phyloP scores from a whole-genome alignment of 2,113 vertebrate species.

The Alouatta palliata region DNA sequence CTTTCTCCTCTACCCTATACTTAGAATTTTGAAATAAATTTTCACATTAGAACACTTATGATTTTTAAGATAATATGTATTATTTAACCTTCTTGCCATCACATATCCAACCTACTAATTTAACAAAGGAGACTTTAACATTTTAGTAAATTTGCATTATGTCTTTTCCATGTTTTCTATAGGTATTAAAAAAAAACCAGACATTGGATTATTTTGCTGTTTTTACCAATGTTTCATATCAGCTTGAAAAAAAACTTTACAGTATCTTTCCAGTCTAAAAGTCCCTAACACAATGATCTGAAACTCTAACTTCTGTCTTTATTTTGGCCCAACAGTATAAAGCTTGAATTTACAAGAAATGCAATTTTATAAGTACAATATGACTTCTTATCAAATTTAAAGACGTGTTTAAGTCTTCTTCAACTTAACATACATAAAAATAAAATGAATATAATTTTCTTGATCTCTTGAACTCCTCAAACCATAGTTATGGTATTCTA shows the following conservation, averaged over 20 bases:
- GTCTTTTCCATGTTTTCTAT: background rate
- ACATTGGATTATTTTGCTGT: background rate
- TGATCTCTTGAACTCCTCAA: background rate
- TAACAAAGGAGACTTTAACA: background rate
- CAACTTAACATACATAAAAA: background rate
- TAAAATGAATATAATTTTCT: background rate
- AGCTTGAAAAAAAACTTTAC: background rate
- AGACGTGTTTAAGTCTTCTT: background rate
- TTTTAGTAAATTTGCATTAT: background rate
- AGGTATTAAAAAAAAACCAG: background rate
- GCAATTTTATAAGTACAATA: background rate
- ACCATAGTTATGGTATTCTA: background rate
- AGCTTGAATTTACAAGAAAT: background rate
- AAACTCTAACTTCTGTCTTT: background rate
- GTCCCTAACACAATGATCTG: background rate
- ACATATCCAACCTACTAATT: background rate
- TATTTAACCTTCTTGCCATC: background rate
- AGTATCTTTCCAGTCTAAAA: background rate
- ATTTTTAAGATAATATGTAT: background rate
- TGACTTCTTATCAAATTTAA: background rate
- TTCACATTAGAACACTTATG: background rate
- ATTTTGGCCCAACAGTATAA: background rate
- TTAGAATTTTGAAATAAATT: background rate
- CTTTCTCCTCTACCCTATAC: background rate
- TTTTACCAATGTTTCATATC: background rate